Evolutionary conservation across 2,113 vertebrate species (phyloP).

Genomic region (Machaerirhynchus nigripectus): DNA sequence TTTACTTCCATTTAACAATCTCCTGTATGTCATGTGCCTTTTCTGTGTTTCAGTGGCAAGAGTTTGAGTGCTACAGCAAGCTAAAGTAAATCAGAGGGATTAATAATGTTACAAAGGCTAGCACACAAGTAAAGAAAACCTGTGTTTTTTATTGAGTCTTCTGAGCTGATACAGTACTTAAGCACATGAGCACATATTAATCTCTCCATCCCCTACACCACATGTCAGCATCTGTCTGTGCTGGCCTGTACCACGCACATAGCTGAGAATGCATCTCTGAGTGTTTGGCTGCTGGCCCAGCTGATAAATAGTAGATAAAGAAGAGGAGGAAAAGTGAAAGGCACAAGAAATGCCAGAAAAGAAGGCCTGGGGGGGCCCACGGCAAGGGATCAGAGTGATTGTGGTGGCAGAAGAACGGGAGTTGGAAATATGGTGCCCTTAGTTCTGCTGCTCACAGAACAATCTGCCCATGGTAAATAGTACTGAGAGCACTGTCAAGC

Average conservation of each 20-base stretch:
- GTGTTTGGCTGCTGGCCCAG: neutral
- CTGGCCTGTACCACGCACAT: neutral
- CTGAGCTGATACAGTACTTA: neutral
- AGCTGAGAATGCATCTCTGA: neutral
- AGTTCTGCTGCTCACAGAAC: neutral
- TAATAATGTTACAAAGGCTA: neutral
- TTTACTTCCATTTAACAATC: neutral
- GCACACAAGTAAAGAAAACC: neutral
- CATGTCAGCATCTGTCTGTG: neutral
- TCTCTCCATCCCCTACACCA: neutral
- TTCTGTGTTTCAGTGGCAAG: neutral
- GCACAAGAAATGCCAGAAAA: neutral
- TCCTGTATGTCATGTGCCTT: neutral
- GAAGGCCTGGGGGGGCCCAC: fast-evolving
- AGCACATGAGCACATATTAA: neutral
- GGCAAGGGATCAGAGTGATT: neutral
- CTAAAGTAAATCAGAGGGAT: neutral
- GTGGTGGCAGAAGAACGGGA: neutral
- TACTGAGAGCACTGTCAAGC: neutral
- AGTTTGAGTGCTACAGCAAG: neutral
- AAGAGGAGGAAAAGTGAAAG: neutral
- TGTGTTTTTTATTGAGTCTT: neutral
- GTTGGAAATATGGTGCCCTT: neutral
- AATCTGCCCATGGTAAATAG: neutral
- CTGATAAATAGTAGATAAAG: neutral